Percentiles rank a stretch among this genome's conserved stretches.
Evolutionary conservation across 2,113 vertebrate species (phyloP).

Genomic region (Daubentonia madagascariensis): DNA sequence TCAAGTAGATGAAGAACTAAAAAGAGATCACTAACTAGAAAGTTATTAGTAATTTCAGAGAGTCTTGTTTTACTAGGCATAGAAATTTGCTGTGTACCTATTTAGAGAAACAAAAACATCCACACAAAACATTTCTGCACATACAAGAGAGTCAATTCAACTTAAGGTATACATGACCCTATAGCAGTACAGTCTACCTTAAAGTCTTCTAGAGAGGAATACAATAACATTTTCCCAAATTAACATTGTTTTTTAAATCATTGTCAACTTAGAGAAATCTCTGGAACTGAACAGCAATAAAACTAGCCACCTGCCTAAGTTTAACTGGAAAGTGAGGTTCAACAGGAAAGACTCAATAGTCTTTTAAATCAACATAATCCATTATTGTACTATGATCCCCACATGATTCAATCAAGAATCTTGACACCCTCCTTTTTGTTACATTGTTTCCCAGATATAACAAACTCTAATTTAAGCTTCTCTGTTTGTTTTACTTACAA

Average conservation of each 20-base stretch:
- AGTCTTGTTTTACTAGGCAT: background rate
- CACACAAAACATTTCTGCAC: background rate
- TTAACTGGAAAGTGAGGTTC: background rate
- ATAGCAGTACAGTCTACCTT: background rate
- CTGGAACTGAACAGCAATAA: background rate
- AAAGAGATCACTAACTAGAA: background rate
- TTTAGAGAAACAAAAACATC: background rate
- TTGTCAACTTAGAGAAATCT: background rate
- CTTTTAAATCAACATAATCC: background rate
- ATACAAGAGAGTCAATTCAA: background rate
- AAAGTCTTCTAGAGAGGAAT: background rate
- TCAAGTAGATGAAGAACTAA: background rate
- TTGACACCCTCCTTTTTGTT: background rate
- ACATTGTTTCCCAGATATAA: background rate
- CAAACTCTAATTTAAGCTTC: background rate
- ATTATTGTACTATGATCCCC: background rate
- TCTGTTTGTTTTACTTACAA: background rate
- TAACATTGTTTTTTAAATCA: background rate
- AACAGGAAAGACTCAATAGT: background rate
- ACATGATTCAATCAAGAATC: background rate
- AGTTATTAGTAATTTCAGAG: background rate
- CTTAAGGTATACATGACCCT: background rate
- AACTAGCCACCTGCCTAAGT: background rate
- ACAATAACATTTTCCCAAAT: background rate
- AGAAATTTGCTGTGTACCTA: background rate